Evolutionary conservation across 2,113 vertebrate species (phyloP), one percentile per base, ranked within the genome.

Genomic region (Syngnathus floridae): DNA sequence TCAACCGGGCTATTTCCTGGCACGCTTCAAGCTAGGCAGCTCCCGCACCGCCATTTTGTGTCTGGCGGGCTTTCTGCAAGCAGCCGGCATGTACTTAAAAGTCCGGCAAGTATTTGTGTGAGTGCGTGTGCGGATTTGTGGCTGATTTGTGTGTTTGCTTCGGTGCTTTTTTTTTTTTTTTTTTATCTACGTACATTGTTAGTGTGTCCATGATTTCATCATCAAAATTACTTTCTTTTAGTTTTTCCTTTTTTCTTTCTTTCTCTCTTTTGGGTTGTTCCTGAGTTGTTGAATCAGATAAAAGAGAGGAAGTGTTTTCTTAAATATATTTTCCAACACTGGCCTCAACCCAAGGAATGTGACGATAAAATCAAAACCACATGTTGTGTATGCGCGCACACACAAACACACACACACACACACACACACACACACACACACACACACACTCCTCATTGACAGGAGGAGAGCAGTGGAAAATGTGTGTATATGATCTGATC

Each of bases 341-440:
- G 26, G 7, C 2, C 54, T n/a, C 2, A 68, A 69, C 62, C 67
- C 49, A 41, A 77, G 66, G 66, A 77, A 74, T 43, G 40, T 67
- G 65, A 69, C 59, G 11, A 22, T 14, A 3, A 72, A 77, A 77
- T 65, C 11, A 45, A 55, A 19, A 60, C 61, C 72, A 67, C 35
- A 69, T 78, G 76, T 68, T 38, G 17, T 38, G 36, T 56, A n/a
- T 22, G 52, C 36, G 16, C 35, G 45, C 21, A 26, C n/a, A n/a
- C n/a, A n/a, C n/a, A n/a, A n/a, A n/a, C n/a, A n/a, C n/a, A n/a
- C n/a, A n/a, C n/a, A n/a, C 62, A 52, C 35, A 66, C 35, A 40
- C 45, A 66, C 41, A 55, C 51, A 52, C 22, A 55, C 51, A 64
- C 43, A 17, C 36, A 61, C 11, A 65, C 36, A 10, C 64, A 14